Base-by-base conservation (phyloP, 2,113 vertebrate genomes). In the Prionailurus viverrinus region DNA sequence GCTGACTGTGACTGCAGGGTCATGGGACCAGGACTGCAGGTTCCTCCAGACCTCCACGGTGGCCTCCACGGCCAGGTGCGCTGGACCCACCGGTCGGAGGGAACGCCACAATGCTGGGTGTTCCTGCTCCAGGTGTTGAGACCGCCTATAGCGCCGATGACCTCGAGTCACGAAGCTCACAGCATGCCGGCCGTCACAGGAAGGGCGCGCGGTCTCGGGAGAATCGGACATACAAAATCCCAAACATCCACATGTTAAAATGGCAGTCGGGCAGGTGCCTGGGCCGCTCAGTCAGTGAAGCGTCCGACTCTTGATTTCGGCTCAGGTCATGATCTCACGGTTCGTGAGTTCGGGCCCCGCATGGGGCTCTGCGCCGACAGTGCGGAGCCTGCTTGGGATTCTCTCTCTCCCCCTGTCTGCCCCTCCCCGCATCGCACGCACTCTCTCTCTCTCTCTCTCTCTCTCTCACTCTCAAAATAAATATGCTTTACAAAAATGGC, bases 141-240 rank as follows among this genome's bases (percentile, higher is more conserved):
- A 91, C 5, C 4, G 7, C 31, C 36, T 19, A 4, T 0, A 29
- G 29, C 29, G 18, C 29, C n/a, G 11, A 11, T 19, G 0, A 25
- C 25, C 27, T 16, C n/a, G 25, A 58, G 51, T 74, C 95, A 29
- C 3, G 16, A 84, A 88, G 53, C 48, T 68, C 69, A 63, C 0
- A 65, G 68, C 18, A 27, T 3, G 10, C 21, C 1, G 4, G 10
- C 80, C 78, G 18, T 21, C 55, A 58, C 2, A 16, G 51, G 23
- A 86, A 66, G n/a, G 91, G n/a, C 71, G 61, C 36, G 39, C 36
- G 4, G 15, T 63, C 79, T 69, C 6, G 0, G 23, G 33, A 80
- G 29, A 80, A 23, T 11, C 5, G 19, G 51, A 61, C 92, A 39
- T 8, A 33, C 23, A 73, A 83, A 92, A 79, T 39, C 68, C 55